Evolutionary conservation across 2,888 invertebrate genomes (phyloP), one percentile per base, ranked within the genome.

Genomic region (Agrilus biguttatus): DNA sequence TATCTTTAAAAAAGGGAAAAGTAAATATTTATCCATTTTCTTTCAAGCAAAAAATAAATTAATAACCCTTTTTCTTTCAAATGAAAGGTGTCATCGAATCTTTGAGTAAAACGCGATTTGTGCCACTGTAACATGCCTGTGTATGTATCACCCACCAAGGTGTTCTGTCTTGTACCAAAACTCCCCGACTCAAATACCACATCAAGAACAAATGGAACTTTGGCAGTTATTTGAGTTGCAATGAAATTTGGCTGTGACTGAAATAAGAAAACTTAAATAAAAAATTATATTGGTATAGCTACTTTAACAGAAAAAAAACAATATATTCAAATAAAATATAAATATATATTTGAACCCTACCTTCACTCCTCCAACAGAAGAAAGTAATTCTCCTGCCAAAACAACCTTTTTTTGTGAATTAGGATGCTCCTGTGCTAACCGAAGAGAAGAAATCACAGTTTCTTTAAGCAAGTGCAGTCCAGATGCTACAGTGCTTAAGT

Each of bases 31-130:
- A 37, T 7, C n/a, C 2, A 17, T 2, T 37, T 17, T 37, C 2
- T 19, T 12, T 37, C 19, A 42, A 14, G 8, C 2, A 33, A 12
- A 37, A 8, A 37, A 33, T 14, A 33, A n/a, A 39, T 32, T 19
- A 23, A 47, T 21, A 58, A 81, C 67, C 85, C 85, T 59, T 87
- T 90, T 6, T 73, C 66, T 39, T 70, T 66, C 33, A 97, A 67
- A 36, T 76, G 69, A 61, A 96, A 98, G 5, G 75, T 79, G 7
- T 75, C 66, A 52, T 93, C 87, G 62, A 97, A 97, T 51, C 81
- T 78, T 2, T 73, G 65, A 41, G 84, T 77, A 57, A 95, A 97
- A 1, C 69, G 61, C 2, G 62, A 58, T 44, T 73, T 73, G 52
- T 78, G 77, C 45, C 72, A 68, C 8, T 71, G 64, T 41, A 93